Evolutionary conservation across 2,888 invertebrate genomes (phyloP), one percentile per base, ranked within the genome.

Genomic region (Pammene aurita): DNA sequence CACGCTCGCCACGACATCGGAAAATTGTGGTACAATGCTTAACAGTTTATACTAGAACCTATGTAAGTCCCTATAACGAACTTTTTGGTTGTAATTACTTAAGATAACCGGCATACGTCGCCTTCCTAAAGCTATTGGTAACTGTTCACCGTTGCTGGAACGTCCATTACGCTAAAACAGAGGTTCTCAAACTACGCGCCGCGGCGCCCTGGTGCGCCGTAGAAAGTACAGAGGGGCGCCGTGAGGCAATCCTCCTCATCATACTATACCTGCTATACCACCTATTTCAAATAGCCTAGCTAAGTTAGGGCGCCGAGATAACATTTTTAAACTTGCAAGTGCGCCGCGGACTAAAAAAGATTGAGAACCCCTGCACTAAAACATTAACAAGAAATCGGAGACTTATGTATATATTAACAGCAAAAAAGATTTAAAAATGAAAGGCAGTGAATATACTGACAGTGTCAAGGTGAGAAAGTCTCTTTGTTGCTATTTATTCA

Each of bases 131-230:
- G 68, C 88, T 91, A 92, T 74, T 91, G 92, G 92, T 92, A 92
- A 92, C 92, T 87, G 88, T 90, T 92, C 92, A 92, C 92, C 92
- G 92, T 92, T 92, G 92, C 78, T 89, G 88, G 87, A 90, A 91
- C 92, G 88, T 88, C 86, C 86, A 85, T 86, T 88, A 89, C 84
- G 84, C 84, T 71, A 78, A 86, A 87, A 86, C 80, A 86, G n/a
- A n/a, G n/a, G n/a, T n/a, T n/a, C n/a, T n/a, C n/a, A n/a, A n/a
- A n/a, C n/a, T n/a, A n/a, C n/a, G n/a, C n/a, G n/a, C n/a, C n/a
- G n/a, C n/a, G n/a, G n/a, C n/a, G n/a, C n/a, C n/a, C n/a, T n/a
- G n/a, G n/a, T n/a, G n/a, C n/a, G n/a, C n/a, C n/a, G n/a, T n/a
- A n/a, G n/a, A n/a, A n/a, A n/a, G n/a, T n/a, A n/a, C n/a, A n/a